These are phyloP conservation scores for human (Homo sapiens) DNA, from an alignment of 2,113 vertebrate species.

Conservation along the genomic window GRCh38 chr13:71327001-71327500, in stretches of 20 bases:
- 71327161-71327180: constrained; percentile 48
- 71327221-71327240: constrained; percentile 51
- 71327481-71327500: constrained; percentile 92
- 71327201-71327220: constrained; percentile 59
- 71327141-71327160: constrained; percentile 28
- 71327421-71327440: constrained; percentile 98
- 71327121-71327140: constrained; percentile 50
- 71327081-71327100: constrained; percentile 1
- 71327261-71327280: constrained; percentile 66
- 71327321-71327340: constrained; percentile 81
- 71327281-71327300: constrained; percentile 71
- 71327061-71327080: not conserved
- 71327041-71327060: not conserved
- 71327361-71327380: constrained; percentile 89
- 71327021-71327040: not conserved
- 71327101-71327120: constrained; percentile 27
- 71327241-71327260: constrained; percentile 60
- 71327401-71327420: constrained; percentile 90
- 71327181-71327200: constrained; percentile 40
- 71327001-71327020: rapidly evolving
- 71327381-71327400: constrained; percentile 93
- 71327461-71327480: constrained; percentile 99
- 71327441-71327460: constrained; percentile 98
- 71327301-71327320: constrained; percentile 79
- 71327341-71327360: constrained; percentile 86